Percentiles rank a stretch among this genome's conserved stretches.
These are phyloP conservation scores for Cetonia aurata DNA, from an alignment of 2,888 invertebrate species.

Conservation along the genomic window DNA sequence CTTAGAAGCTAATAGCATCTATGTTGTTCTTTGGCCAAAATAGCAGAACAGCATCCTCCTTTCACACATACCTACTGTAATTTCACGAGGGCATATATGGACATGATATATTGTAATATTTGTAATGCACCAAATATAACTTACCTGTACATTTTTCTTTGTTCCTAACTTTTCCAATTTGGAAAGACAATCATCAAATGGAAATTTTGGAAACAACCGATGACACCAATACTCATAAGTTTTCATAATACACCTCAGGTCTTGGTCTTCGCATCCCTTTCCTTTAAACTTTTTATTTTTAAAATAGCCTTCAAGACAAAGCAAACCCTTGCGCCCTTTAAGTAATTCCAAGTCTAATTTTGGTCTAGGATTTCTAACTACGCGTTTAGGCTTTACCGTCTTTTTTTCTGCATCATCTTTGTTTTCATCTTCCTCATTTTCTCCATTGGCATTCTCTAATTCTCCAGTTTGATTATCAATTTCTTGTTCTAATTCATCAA, in stretches of 20 bases:
- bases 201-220: conserved; percentile 88
- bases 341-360: conserved; percentile 79
- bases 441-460: conserved; percentile 58
- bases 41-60: no score
- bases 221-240: conserved; percentile 95
- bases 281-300: conserved; percentile 86
- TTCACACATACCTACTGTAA: no score
- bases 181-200: conserved; percentile 88
- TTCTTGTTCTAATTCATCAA: conserved; percentile 39
- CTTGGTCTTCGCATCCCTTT: conserved; percentile 81
- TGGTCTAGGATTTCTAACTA: conserved; percentile 75
- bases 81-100: no score
- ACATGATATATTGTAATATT: no score
- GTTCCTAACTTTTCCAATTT: conserved; percentile 84
- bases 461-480: conserved; percentile 59
- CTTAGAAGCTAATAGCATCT: no score
- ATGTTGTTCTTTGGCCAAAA: no score
- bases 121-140: no score
- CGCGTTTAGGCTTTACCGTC: conserved; percentile 69
- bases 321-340: conserved; percentile 84
- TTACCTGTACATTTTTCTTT: conserved; percentile 83
- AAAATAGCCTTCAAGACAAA: conserved; percentile 83
- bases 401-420: conserved; percentile 64
- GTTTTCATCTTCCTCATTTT: conserved; percentile 61
- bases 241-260: conserved; percentile 84